Evolutionary conservation across 2,797 vertebrate genomes (phyloP), one percentile per base, ranked within the genome.

Genomic region (Erpetoichthys calabaricus): DNA sequence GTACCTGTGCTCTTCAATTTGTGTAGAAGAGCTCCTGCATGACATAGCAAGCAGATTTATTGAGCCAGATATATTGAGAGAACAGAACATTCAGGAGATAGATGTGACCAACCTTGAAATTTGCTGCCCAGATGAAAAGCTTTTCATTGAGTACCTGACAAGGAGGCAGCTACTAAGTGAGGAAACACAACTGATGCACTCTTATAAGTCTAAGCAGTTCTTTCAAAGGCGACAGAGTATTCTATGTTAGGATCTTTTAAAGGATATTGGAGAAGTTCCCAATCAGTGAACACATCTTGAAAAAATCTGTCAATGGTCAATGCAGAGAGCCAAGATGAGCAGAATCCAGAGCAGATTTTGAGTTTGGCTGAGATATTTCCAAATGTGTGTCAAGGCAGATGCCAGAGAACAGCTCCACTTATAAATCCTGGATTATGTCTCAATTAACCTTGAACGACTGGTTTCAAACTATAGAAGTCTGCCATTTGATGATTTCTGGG

Each of bases 401-500:
- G 53, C 44, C 49, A 63, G n/a, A 57, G 60, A 64, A 56, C 47
- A 57, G 43, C 47, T 57, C n/a, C 55, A 57, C 9, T 57, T 57
- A 44, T 55, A 61, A 57, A 50, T 57, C 42, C 10, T 61, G 49
- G 60, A 61, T 42, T 57, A 57, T 56, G 49, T 51, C 10, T 61
- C 45, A 54, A 60, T 52, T 55, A 53, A 50, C 44, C 55, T 63
- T 49, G 42, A 60, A 10, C 25, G 45, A 50, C 44, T 64, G 9
- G 45, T 55, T 6, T 51, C 60, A 56, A 56, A 62, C 42, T 59
- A 53, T 43, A 52, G 51, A 44, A n/a, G 8, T 59, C 59, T 60
- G 25, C 53, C 62, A 59, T 53, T 57, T 42, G 59, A 63, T 61
- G 55, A 66, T n/a, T 66, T 66, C 55, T 66, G 54, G 54, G 62